Evolutionary conservation across 1,140 invertebrate species (phyloP), one percentile per base, ranked within the genome.

Genomic region (Adoxophyes honmai): DNA sequence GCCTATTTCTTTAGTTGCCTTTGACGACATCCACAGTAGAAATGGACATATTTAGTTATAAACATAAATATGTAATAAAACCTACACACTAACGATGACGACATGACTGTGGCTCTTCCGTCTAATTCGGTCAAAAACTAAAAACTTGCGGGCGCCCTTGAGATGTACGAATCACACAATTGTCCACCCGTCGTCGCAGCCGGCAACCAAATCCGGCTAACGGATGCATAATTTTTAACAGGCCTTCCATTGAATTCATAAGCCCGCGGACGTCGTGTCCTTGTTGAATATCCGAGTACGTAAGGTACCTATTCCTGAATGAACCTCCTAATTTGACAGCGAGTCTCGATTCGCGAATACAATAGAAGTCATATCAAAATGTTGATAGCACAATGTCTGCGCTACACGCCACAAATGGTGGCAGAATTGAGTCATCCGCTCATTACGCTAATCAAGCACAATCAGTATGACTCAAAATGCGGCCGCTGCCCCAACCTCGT

Each of bases 351-450:
- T 48, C 42, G 42, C 42, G 16, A 48, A 48, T 18, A 48, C 18
- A 48, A 48, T 48, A 28, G 42, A 4, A 48, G 8, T 21, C 42
- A 28, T 28, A 11, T 11, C 2, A 33, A 33, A n/a, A 33, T 48
- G 42, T 18, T 28, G 42, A 44, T 48, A 48, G 42, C 42, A 11
- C 18, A 7, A 48, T 48, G n/a, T 3, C 42, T 28, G 18, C 4
- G 18, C 21, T 6, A 28, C 21, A 28, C 39, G 21, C 42, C 42
- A 48, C 42, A 13, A 48, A 48, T 28, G 42, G 42, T 48, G n/a
- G 42, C 42, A 1, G 28, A 48, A 48, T 48, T 48, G 42, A 48
- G 28, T 48, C 42, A 48, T 48, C 42, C 42, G 42, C 42, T 48
- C 42, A 48, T 48, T 48, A 48, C 18, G 14, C 21, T 48, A 48